Evolutionary conservation across 2,797 vertebrate species (phyloP), one percentile per base, ranked within the genome.

Genomic region (Anguilla anguilla): DNA sequence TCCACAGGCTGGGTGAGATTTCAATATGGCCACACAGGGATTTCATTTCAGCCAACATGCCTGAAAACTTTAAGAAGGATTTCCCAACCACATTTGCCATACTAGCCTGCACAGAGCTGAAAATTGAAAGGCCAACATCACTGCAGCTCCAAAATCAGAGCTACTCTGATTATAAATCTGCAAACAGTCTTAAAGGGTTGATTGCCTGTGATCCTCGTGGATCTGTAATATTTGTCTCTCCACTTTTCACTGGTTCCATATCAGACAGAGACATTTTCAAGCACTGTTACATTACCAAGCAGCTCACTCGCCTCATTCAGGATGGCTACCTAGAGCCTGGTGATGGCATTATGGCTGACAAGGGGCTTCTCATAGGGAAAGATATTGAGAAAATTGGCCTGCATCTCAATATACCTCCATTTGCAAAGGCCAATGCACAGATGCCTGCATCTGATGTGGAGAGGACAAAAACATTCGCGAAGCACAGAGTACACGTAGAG

Each of bases 291-390:
- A 43, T 87, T 39, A 46, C 61, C 6, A 7, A 46, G 2, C 13
- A 82, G 6, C 35, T 87, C 51, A 46, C 61, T 22, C 25, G 22
- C 25, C 67, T 67, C 3, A 28, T 87, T 17, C 7, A 69, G 57
- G 2, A 11, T 69, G 77, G 77, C 59, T 83, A 87, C 31, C 83
- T 89, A 19, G 22, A 88, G 49, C 59, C 43, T 51, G 79, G 84
- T 10, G 87, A 85, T 86, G 87, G 88, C 19, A 35, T 89, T 6
- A 86, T 86, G 85, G 85, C 61, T 35, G 88, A 89, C 57, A 86
- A 89, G 39, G 84, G 79, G 6, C 88, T 86, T 88, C 51, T 88
- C 7, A 88, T 79, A 4, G 61, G 86, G 74, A 57, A 72, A 83
- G 87, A 84, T 2, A 2, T 87, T 22, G 15, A 69, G 35, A 49